Base-by-base conservation (phyloP, 2,797 vertebrate species). In the Pangasius macronema region DNA sequence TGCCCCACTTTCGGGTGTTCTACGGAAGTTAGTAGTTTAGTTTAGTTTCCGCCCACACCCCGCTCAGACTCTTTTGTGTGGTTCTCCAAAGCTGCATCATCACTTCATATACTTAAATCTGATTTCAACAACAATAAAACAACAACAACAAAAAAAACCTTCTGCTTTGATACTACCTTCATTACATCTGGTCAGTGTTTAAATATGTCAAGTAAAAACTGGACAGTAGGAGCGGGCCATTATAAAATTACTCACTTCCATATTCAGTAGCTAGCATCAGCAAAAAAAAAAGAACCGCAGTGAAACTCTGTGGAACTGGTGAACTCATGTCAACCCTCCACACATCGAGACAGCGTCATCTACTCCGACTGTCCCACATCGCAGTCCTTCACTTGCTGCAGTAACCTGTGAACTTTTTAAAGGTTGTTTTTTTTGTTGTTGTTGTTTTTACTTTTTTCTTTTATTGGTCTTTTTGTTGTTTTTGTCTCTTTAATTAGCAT, bases 1-100 rank as follows among this genome's bases (percentile, higher is more conserved):
- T 63, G 87, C 42, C 88, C 87, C 59, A 91, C 77, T 87, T 91
- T 82, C 75, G 46, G 39, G 11, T 30, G 57, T 86, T 72, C n/a
- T 59, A 39, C 39, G 68, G 57, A 88, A 87, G 73, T 57, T 73
- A 16, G 11, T 11, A 27, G 24, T 8, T 7, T 36, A 67, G 67
- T 59, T 77, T 11, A 49, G 67, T 75, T 83, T 83, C 72, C 86
- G n/a, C 57, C 53, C 70, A 55, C 86, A 77, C 20, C 11, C 16
- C 3, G 5, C 20, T 83, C 39, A 65, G 0, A 39, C 24, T 13
- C 59, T 61, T 18, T 72, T 5, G 24, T 87, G 82, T 18, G 33
- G 53, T 76, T 46, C 6, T 33, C 39, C 53, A 16, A 82, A 55
- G 68, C 6, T 46, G 36, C 77, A 63, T n/a, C 16, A 73, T 81